Evolutionary conservation across 92 coral and sea anemone genomes (phyloP).

Genomic region (Epizoanthus stellaris): DNA sequence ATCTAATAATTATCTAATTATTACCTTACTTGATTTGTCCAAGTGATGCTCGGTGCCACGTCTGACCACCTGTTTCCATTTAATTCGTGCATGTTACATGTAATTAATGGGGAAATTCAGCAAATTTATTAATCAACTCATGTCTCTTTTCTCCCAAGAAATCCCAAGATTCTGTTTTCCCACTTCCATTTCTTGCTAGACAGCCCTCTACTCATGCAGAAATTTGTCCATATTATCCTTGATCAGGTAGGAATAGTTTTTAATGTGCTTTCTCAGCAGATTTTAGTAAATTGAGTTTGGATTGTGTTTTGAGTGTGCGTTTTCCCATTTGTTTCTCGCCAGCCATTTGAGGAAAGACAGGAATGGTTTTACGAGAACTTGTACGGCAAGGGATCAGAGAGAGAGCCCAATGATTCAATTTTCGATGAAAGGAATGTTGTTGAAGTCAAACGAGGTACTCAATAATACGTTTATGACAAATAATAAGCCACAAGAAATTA

Average conservation of each 20-base stretch:
- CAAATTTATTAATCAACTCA: too few species aligned
- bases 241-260: slow-evolving; percentile 50
- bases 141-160: slow-evolving; percentile 17
- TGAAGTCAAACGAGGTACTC: slow-evolving; percentile 62
- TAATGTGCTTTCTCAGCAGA: background rate
- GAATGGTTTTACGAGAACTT: slow-evolving; percentile 63
- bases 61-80: too few species aligned
- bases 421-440: slow-evolving; percentile 62
- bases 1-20: too few species aligned
- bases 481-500: too few species aligned
- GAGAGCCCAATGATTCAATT: slow-evolving; percentile 36
- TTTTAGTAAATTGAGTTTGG: background rate
- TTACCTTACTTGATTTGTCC: too few species aligned
- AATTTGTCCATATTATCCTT: slow-evolving; percentile 55
- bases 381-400: slow-evolving; percentile 48
- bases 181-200: slow-evolving; percentile 66
- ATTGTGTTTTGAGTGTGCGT: background rate
- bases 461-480: too few species aligned
- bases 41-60: too few species aligned
- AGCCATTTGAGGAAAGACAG: slow-evolving; percentile 67
- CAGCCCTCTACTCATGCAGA: slow-evolving; percentile 67
- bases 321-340: background rate
- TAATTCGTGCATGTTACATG: too few species aligned
- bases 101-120: too few species aligned
- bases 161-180: slow-evolving; percentile 63